Conservation (phyloP, 2,113 vertebrate genomes). For the Hypanus sabinus region DNA sequence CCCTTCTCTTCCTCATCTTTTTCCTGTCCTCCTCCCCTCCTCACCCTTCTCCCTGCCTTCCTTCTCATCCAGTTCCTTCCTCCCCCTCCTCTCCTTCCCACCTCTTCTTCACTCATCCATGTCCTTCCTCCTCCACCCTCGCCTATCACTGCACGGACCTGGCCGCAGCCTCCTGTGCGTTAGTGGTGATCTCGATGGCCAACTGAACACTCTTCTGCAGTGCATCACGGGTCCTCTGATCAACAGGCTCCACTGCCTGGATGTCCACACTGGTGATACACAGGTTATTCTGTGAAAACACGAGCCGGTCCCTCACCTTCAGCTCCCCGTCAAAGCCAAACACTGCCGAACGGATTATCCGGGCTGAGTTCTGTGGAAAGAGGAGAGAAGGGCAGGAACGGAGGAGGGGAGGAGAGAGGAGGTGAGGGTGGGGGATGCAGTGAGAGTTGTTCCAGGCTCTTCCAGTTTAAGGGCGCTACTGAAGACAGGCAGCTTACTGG, state of each 20-base stretch:
- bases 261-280: conserved; percentile 82
- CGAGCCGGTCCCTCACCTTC: conserved; percentile 52
- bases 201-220: conserved; percentile 84
- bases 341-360: conserved; percentile 77
- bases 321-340: conserved; percentile 74
- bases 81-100: no score
- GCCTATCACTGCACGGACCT: conserved; percentile 51
- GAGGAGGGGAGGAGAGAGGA: no score
- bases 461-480: no score
- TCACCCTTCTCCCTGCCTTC: no score
- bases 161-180: conserved; percentile 81
- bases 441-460: no score
- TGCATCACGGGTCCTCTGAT: conserved; percentile 76
- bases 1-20: no score
- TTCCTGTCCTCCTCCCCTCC: no score
- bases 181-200: conserved; percentile 88
- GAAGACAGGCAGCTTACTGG: no score
- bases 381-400: conserved; percentile 43
- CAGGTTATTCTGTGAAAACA: conserved; percentile 71
- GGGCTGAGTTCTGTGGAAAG: conserved; percentile 69
- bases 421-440: no score
- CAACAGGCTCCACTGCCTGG: conserved; percentile 81
- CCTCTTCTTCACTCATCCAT: no score
- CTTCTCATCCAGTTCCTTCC: no score
- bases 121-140: not conserved